Evolutionary conservation across 2,113 vertebrate genomes (phyloP).

Genomic region (Amphiprion ocellaris): DNA sequence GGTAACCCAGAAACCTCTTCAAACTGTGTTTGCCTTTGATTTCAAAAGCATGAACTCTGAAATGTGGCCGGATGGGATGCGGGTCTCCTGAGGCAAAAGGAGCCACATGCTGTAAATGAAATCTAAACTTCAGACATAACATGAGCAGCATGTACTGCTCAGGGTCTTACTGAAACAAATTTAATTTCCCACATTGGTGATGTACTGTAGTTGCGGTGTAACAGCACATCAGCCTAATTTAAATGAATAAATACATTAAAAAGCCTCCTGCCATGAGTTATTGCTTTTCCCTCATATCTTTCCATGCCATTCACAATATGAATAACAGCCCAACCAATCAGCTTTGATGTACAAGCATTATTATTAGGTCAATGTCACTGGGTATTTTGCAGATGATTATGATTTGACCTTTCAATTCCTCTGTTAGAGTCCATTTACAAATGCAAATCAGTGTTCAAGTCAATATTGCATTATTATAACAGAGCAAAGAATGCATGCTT

Average conservation of each 20-base stretch:
- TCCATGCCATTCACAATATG: background rate
- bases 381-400: slow-evolving; percentile 17
- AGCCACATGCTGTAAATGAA: slow-evolving; percentile 25
- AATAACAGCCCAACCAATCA: slow-evolving; percentile 1
- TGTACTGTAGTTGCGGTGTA: background rate
- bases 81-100: background rate
- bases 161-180: background rate
- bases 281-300: slow-evolving; percentile 7
- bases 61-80: slow-evolving; percentile 13
- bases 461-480: slow-evolving; percentile 10
- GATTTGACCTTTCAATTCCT: slow-evolving; percentile 6
- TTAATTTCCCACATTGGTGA: too few relatives aligned
- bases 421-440: slow-evolving; percentile 1
- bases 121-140: slow-evolving; percentile 24
- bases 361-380: slow-evolving; percentile 16
- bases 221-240: slow-evolving; percentile 23
- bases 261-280: too few relatives aligned
- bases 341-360: slow-evolving; percentile 18
- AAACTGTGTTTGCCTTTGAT: slow-evolving; percentile 14
- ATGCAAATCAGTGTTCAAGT: slow-evolving; percentile 8
- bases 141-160: background rate
- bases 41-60: slow-evolving; percentile 20
- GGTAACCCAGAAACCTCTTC: background rate
- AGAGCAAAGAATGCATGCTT: background rate
- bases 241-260: slow-evolving; percentile 3